Percentiles rank a stretch among this genome's conserved stretches.
phyloP scores from a whole-genome alignment of 2,113 vertebrate genomes.

The Actenoides lindsayi region DNA sequence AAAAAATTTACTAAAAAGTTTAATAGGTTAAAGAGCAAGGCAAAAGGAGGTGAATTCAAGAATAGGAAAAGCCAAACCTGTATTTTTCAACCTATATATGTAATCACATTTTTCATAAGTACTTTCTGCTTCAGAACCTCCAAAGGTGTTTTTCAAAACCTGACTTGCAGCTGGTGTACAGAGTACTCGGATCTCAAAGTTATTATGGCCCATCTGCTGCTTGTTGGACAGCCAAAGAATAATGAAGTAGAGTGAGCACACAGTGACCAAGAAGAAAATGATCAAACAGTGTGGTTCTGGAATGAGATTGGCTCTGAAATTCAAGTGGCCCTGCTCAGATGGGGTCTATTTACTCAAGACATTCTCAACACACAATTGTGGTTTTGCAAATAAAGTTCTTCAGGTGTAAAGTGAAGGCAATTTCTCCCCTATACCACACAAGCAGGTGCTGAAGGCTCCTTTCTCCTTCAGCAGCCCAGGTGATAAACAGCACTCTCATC shows the following conservation, averaged over 20 bases:
- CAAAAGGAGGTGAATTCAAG: background rate
- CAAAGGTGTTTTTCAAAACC: background rate
- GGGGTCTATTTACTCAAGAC: background rate
- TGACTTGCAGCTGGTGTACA: background rate
- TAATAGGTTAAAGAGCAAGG: background rate
- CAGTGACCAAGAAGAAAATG: background rate
- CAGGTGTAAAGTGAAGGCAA: background rate
- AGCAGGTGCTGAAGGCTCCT: background rate
- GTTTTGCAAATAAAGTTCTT: background rate
- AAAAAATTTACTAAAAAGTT: background rate
- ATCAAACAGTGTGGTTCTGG: background rate
- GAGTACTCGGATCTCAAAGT: background rate
- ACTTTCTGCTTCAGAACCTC: background rate
- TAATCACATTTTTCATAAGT: background rate
- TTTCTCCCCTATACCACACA: fast-evolving
- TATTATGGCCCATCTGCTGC: background rate
- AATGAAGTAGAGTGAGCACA: background rate
- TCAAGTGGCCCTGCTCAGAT: background rate
- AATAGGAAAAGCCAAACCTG: background rate
- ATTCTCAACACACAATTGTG: background rate
- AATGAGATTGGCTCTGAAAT: background rate
- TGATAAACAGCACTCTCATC: background rate
- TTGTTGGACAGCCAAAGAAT: background rate
- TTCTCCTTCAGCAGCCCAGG: background rate
- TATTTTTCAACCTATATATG: background rate